These are phyloP conservation scores for Drosophila lowei DNA, from an alignment of 1,140 invertebrate species.

Conservation along the genomic window DNA sequence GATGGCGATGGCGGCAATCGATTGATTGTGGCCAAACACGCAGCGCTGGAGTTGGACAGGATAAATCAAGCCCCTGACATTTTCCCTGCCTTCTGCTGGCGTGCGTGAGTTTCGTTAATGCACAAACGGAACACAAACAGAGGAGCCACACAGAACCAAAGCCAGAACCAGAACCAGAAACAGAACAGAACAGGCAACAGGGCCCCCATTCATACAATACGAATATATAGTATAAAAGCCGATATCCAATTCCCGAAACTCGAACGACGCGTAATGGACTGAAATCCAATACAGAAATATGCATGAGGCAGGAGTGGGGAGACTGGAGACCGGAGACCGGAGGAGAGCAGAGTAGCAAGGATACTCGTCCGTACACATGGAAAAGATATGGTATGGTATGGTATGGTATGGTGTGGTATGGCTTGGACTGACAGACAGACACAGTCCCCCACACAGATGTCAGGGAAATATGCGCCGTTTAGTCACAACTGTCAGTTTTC, in stretches of 20 bases:
- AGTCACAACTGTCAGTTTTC: constrained; percentile 81
- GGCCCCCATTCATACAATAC: constrained; percentile 27
- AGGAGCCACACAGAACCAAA: constrained; percentile 7
- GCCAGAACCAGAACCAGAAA: constrained; percentile 12
- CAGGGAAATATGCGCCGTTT: constrained; percentile 80
- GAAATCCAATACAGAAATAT: constrained; percentile 81
- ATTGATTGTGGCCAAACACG: constrained; percentile 80
- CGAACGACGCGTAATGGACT: constrained; percentile 72
- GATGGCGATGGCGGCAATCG: constrained; percentile 63
- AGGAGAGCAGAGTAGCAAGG: no score
- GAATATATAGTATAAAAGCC: constrained; percentile 62
- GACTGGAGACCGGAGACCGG: no score
- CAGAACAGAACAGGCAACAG: constrained; percentile 55
- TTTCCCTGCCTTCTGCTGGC: constrained; percentile 54
- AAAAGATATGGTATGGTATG: neutral
- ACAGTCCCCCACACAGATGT: constrained; percentile 71
- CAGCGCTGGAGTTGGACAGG: constrained; percentile 76
- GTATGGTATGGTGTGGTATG: no score
- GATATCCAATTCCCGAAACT: constrained; percentile 78
- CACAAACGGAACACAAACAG: constrained; percentile 35
- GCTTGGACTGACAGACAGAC: constrained; percentile 31
- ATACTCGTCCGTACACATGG: no score
- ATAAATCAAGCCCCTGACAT: constrained; percentile 79
- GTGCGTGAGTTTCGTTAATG: constrained; percentile 79
- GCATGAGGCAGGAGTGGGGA: constrained; percentile 53